These are phyloP conservation scores for Ammodytes marinus DNA, from an alignment of 2,113 vertebrate genomes.

Conservation along the genomic window DNA sequence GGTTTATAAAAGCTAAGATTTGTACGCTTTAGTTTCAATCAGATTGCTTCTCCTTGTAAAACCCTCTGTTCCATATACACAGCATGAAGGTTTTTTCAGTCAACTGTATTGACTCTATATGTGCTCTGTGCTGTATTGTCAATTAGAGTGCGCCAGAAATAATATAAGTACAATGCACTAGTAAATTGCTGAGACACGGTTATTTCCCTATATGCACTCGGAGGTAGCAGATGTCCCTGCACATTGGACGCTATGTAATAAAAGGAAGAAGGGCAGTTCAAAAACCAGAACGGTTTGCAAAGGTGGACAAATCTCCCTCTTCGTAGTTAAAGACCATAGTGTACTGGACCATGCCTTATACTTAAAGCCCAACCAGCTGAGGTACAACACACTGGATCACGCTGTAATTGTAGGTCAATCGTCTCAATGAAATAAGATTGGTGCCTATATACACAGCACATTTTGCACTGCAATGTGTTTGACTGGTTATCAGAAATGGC, in stretches of 20 bases:
- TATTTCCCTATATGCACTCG: conserved; percentile 55
- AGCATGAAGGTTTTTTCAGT: conserved; percentile 2
- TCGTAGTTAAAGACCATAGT: conserved; percentile 19
- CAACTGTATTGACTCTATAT: neutral
- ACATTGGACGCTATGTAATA: conserved; percentile 47
- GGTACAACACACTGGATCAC: conserved; percentile 42
- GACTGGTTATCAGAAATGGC: conserved; percentile 28
- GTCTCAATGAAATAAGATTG: conserved; percentile 20
- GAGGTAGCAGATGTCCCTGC: conserved; percentile 52
- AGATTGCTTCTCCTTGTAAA: neutral
- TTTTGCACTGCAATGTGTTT: conserved; percentile 42
- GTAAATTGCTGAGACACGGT: conserved; percentile 65
- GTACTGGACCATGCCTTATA: conserved; percentile 2
- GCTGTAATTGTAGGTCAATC: conserved; percentile 47
- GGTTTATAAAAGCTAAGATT: neutral
- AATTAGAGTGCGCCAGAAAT: conserved; percentile 46
- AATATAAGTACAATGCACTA: conserved; percentile 59
- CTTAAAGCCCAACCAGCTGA: conserved; percentile 39
- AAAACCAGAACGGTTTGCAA: neutral
- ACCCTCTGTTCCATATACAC: neutral
- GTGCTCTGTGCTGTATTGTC: conserved; percentile 45
- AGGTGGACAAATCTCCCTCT: neutral
- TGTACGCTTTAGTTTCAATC: neutral
- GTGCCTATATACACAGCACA: conserved; percentile 10
- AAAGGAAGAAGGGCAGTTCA: conserved; percentile 31